Percentiles rank a stretch among this genome's conserved stretches.
Evolutionary conservation across 2,113 vertebrate genomes (phyloP).

Genomic region (Vidua chalybeata): DNA sequence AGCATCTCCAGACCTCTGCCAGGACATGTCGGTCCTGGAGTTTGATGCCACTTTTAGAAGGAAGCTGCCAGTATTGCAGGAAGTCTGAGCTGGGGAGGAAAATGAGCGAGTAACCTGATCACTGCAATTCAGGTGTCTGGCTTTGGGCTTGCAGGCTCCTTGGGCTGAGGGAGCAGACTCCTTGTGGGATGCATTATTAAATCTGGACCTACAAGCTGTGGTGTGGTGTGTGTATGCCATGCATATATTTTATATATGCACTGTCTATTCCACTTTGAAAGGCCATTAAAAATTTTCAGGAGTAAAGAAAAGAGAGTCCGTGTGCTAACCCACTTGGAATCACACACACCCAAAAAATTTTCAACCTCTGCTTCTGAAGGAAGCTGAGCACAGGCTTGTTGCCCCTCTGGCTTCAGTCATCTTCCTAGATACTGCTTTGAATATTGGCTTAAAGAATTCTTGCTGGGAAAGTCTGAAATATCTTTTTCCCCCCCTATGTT

Average conservation of each 20-base stretch:
- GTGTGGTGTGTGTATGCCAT: accelerated
- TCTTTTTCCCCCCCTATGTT: not conserved
- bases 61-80: not conserved
- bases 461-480: conserved; percentile 36
- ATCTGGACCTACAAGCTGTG: not conserved
- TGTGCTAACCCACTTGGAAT: not conserved
- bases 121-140: not conserved
- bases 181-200: not conserved
- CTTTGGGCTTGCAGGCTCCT: not conserved
- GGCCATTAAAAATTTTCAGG: not conserved
- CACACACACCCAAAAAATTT: accelerated
- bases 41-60: not conserved
- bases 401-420: not conserved
- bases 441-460: not conserved
- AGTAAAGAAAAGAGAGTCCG: not conserved
- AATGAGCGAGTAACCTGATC: not conserved
- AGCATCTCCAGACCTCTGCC: not conserved
- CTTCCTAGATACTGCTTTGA: not conserved
- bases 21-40: not conserved
- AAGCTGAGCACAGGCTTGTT: not conserved
- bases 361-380: not conserved
- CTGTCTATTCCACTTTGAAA: not conserved
- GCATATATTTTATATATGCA: accelerated
- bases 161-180: not conserved
- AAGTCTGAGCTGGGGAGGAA: not conserved